Percentiles rank a stretch among this genome's conserved stretches.
These are phyloP conservation scores for Pherbina coryleti DNA, from an alignment of 2,888 invertebrate species.

Conservation along the genomic window DNA sequence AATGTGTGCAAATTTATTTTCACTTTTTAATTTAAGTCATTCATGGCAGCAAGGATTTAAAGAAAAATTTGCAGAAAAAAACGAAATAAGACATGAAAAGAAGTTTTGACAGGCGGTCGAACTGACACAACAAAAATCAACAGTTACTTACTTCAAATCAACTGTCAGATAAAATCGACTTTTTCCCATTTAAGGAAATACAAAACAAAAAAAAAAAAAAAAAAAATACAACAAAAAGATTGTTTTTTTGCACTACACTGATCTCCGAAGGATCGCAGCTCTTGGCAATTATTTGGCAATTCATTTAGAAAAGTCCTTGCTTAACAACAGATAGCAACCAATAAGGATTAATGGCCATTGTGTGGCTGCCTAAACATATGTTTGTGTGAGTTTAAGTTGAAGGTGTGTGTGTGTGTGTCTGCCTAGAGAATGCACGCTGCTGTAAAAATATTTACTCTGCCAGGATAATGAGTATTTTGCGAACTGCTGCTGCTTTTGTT, in stretches of 20 bases:
- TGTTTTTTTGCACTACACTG: slow-evolving; percentile 25
- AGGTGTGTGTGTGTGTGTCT: no score
- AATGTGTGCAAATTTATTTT: slow-evolving; percentile 23
- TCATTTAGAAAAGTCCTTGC: slow-evolving; percentile 3
- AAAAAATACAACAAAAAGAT: slow-evolving; percentile 4
- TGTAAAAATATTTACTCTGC: slow-evolving; percentile 43
- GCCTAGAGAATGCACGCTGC: slow-evolving; percentile 25
- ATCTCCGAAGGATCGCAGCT: slow-evolving; percentile 25
- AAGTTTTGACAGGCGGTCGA: slow-evolving; percentile 49
- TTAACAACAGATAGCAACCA: neutral
- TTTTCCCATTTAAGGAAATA: slow-evolving; percentile 15
- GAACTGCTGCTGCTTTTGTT: slow-evolving; percentile 37
- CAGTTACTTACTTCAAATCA: slow-evolving; percentile 41
- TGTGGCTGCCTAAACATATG: neutral
- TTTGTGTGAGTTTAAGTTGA: slow-evolving; percentile 8
- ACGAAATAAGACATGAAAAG: neutral
- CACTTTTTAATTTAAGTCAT: slow-evolving; percentile 30
- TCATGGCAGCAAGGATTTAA: neutral
- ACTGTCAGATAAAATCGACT: slow-evolving; percentile 49
- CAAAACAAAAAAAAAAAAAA: neutral
- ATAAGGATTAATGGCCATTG: slow-evolving; percentile 6
- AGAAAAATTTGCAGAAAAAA: neutral
- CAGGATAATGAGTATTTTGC: slow-evolving; percentile 42
- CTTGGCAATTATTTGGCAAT: slow-evolving; percentile 40
- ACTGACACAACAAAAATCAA: slow-evolving; percentile 44